Conservation (phyloP, 2,797 vertebrate genomes). For the Myotis vivesi region DNA sequence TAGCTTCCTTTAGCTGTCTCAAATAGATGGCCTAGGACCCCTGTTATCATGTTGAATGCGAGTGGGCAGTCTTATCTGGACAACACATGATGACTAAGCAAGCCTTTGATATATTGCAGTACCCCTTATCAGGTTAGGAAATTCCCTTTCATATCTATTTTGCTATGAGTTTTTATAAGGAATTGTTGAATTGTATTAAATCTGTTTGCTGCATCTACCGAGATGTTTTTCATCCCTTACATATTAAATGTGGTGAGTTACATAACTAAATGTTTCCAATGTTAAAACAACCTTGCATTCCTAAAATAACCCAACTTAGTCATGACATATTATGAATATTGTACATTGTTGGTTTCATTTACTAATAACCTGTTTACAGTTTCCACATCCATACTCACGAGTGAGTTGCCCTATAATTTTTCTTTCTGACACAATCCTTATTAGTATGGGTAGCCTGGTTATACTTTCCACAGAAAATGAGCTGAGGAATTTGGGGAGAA, state of each 20-base stretch:
- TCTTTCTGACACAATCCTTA: constrained; percentile 14
- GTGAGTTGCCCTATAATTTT: not conserved
- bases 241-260: constrained; percentile 40
- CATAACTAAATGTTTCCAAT: constrained; percentile 40
- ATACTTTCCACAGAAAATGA: not conserved
- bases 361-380: constrained; percentile 6
- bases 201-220: not conserved
- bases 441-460: not conserved
- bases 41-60: not conserved
- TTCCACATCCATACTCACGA: constrained; percentile 24
- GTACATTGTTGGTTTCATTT: constrained; percentile 23
- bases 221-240: constrained; percentile 34
- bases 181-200: constrained; percentile 32
- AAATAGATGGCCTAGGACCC: not conserved
- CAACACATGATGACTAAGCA: not conserved
- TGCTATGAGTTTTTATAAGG: not conserved
- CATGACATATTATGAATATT: not conserved
- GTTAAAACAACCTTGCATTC: not conserved
- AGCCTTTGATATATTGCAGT: not conserved
- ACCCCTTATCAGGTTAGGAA: not conserved
- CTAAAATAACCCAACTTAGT: constrained; percentile 50
- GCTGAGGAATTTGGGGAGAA: not conserved
- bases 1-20: not conserved
- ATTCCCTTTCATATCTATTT: constrained; percentile 10
- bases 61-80: not conserved